Base-by-base conservation (phyloP, 2,113 vertebrate genomes). In the Cygnus buccinator region DNA sequence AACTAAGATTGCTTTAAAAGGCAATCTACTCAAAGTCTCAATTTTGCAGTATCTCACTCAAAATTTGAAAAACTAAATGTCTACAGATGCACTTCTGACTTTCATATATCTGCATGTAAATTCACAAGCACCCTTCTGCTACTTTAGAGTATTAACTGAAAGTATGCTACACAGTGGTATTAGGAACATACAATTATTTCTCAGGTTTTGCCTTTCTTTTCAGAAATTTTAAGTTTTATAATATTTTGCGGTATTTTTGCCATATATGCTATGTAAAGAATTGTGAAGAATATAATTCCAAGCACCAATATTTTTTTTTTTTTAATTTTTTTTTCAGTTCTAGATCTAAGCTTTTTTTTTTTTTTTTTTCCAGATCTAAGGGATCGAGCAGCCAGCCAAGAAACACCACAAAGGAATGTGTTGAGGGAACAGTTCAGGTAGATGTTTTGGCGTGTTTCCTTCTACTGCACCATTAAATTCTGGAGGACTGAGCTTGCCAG, bases 371-470 rank as follows among this genome's bases (percentile, higher is more conserved):
- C 15, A 84, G 26, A 93, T 70, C 66, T 48, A 62, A 77, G 35
- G 39, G 81, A 87, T 73, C 3, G 18, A 94, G 58, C 70, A 87
- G 57, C 26, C 74, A 95, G 94, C 94, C 95, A 96, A 96, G 70
- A 95, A 95, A 95, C 87, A 93, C 91, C 81, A 68, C 29, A 54
- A 54, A 95, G 58, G 94, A 96, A 95, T 93, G 94, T 65, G 62
- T 70, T 76, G 65, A 79, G 91, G 91, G 91, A 95, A 91, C 68
- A 94, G 79, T 82, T 95, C 91, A 94, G 96, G 94, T 97, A 95
- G 89, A 94, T 37, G 43, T 70, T 65, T 91, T 97, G 91, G 94
- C 94, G 65, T 14, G 11, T 87, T 93, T 96, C 87, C 87, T 92
- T 82, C 70, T 82, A 61, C 35, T 84, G 29, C 91, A 84, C 77